Conservation (phyloP, 1,140 invertebrate species). For the Drosophila ercepeae region DNA sequence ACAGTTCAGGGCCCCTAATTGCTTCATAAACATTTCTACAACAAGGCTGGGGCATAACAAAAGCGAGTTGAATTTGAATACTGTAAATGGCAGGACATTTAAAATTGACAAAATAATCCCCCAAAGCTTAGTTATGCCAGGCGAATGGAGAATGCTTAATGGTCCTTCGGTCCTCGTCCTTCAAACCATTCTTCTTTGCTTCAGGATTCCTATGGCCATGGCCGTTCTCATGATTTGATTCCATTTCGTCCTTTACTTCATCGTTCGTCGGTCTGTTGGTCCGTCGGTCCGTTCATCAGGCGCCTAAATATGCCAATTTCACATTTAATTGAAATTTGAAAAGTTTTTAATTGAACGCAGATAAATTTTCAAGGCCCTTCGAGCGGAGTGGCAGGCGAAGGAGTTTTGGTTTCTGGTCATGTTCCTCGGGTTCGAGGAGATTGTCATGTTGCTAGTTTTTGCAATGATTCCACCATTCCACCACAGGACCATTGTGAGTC, state of each 20-base stretch:
- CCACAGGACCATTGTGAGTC: conserved; percentile 5
- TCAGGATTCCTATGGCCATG: conserved; percentile 8
- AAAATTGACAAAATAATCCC: conserved; percentile 82
- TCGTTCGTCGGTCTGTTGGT: background rate
- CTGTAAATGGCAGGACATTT: conserved; percentile 82
- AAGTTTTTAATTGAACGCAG: conserved; percentile 82
- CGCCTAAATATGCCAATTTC: conserved; percentile 80
- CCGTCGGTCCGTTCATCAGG: conserved; percentile 56
- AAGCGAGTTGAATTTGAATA: conserved; percentile 69
- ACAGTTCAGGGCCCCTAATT: conserved; percentile 71
- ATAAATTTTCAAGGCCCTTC: conserved; percentile 66
- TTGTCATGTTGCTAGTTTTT: conserved; percentile 75
- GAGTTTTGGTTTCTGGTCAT: conserved; percentile 1
- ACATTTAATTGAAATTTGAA: conserved; percentile 82
- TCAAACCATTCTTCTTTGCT: background rate
- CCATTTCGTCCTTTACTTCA: conserved; percentile 29
- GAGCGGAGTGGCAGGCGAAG: background rate
- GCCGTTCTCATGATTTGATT: conserved; percentile 33
- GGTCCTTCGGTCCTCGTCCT: conserved; percentile 16
- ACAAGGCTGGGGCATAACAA: conserved; percentile 61
- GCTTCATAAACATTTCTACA: conserved; percentile 81
- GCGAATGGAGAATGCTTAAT: conserved; percentile 49
- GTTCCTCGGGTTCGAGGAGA: conserved; percentile 3
- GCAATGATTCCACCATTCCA: conserved; percentile 52
- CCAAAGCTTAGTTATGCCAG: conserved; percentile 70